Evolutionary conservation across 2,888 invertebrate species (phyloP), one percentile per base, ranked within the genome.

Genomic region (Drosophila macrothrix): DNA sequence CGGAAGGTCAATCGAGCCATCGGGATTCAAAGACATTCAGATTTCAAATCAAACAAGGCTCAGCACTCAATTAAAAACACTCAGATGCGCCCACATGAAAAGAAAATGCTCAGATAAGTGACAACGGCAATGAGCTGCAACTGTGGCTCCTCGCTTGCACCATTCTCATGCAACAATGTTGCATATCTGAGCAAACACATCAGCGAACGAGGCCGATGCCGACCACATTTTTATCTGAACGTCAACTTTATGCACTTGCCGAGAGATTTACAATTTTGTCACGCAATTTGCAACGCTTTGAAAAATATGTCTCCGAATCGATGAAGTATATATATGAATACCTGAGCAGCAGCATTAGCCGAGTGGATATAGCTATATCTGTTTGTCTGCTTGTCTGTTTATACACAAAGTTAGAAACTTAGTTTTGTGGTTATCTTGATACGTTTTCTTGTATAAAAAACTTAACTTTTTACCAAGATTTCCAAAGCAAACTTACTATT

Each of bases 161-260:
- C 68, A 79, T 81, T 88, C 86, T 74, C 85, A 82, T 85, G 88
- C 88, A 88, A 85, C 85, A 88, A 78, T 83, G 88, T 85, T 85
- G 72, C 84, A 73, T 79, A 79, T 88, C 81, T 83, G 76, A 64
- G 66, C 25, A 46, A 25, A 76, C 76, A 72, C 76, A 77, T 75
- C 79, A 63, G 62, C 58, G 73, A 63, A 62, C 59, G 74, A 73
- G 73, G 75, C 75, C 56, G 69, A 78, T 49, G 73, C 56, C 65
- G 59, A 73, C 70, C 50, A 67, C 64, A 62, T 61, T 76, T 66
- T 70, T 67, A 10, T 14, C 29, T n/a, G 50, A 50, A 19, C 2
- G 19, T 37, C 19, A 10, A 1, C 28, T 25, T 14, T 25, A 4
- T 46, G 46, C 46, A 25, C 46, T 25, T 46, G 16, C 25, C 22